These are phyloP conservation scores for Dilophus febrilis DNA, from an alignment of 2,888 invertebrate species.

Conservation along the genomic window DNA sequence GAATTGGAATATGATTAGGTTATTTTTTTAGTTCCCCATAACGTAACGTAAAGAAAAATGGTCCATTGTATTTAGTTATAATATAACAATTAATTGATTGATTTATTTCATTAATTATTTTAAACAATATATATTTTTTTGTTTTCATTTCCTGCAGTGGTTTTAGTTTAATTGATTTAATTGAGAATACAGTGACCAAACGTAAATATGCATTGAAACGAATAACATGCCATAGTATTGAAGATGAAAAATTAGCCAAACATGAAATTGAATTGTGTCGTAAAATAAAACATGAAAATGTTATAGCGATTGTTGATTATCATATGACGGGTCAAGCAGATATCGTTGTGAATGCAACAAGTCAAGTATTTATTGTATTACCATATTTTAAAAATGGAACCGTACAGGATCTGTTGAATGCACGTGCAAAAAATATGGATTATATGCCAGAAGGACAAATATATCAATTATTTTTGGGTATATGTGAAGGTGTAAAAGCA, in stretches of 20 bases:
- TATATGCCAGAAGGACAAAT: slow-evolving; percentile 47
- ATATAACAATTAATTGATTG: too few species aligned
- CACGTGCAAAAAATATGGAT: slow-evolving; percentile 37
- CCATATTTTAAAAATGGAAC: slow-evolving; percentile 68
- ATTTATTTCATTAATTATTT: slow-evolving; percentile 1
- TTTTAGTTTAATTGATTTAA: slow-evolving; percentile 62
- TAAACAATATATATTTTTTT: not conserved
- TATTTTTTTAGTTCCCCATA: too few species aligned
- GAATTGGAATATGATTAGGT: too few species aligned
- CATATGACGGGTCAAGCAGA: slow-evolving; percentile 45
- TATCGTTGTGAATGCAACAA: slow-evolving; percentile 47
- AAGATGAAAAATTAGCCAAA: slow-evolving; percentile 54
- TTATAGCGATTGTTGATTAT: slow-evolving; percentile 54
- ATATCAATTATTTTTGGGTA: slow-evolving; percentile 48
- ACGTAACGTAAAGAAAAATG: too few species aligned
- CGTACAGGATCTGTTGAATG: slow-evolving; percentile 47
- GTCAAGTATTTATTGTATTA: slow-evolving; percentile 53
- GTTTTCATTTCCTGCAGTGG: slow-evolving; percentile 36
- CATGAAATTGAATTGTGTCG: slow-evolving; percentile 59
- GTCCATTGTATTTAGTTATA: too few species aligned
- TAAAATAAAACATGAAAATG: slow-evolving; percentile 50
- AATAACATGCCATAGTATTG: slow-evolving; percentile 60
- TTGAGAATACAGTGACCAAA: slow-evolving; percentile 46
- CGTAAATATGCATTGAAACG: slow-evolving; percentile 60
- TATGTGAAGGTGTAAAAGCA: slow-evolving; percentile 56